Evolutionary conservation across 2,797 vertebrate species (phyloP), one percentile per base, ranked within the genome.

Genomic region (Melanotaenia nigrans): DNA sequence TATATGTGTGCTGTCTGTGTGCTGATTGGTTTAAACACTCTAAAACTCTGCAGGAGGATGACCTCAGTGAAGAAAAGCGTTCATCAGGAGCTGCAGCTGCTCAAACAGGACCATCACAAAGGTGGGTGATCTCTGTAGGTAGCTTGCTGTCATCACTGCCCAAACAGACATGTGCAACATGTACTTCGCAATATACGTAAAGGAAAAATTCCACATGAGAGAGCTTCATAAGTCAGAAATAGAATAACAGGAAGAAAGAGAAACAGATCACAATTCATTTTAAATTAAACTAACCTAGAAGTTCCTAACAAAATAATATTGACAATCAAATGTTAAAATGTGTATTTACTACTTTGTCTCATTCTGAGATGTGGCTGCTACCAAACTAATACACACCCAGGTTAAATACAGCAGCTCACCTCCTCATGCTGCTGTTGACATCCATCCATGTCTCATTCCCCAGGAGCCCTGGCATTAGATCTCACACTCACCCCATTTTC

Each of bases 31-130:
- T 90, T 61, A 96, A 89, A 70, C 61, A 30, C 3, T 85, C 70
- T 5, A 93, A 94, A 90, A 88, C 77, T 96, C 32, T 71, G 65
- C 25, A 79, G 81, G 71, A 94, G 85, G 79, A 86, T 95, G 40
- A 78, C 32, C 57, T 91, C 87, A 49, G 65, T 95, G 79, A 93
- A 96, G 93, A 92, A 84, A 64, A 78, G 81, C 77, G 85, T 96
- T 49, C 93, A 93, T 85, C 87, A 86, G 58, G 94, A 95, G 85
- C 82, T 96, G 74, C 93, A 96, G 84, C 93, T 95, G 92, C 93
- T 96, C 79, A 94, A 94, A 85, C 92, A 81, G 47, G 93, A 96
- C 58, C 94, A 96, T 73, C 93, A 93, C 90, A 92, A 94, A 93
- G 95, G 95, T 96, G 78, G 89, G 91, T 63, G 71, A 71, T 72